Evolutionary conservation across 2,113 vertebrate species (phyloP), one percentile per base, ranked within the genome.

Genomic region (Alexandromys fortis): DNA sequence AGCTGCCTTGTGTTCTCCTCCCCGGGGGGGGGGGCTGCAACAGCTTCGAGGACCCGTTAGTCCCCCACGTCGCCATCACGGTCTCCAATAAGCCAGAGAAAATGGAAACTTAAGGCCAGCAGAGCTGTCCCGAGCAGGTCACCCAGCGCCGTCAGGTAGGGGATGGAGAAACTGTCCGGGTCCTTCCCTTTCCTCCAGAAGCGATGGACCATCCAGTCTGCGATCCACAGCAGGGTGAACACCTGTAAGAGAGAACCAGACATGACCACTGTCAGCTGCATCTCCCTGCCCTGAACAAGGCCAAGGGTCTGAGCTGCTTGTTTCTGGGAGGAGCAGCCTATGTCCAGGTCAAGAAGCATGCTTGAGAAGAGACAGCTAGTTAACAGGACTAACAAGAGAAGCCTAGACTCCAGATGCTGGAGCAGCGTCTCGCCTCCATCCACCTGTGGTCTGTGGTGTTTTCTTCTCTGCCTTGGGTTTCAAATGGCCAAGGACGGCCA

Each of bases 111-210:
- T 92, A 99, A 96, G 0, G 99, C 99, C 96, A 99, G 96, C 96
- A 99, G 98, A 72, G 99, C 99, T 7, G 99, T 99, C 97, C 99
- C 99, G 42, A 99, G 98, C 67, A 99, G 98, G 96, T 99, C 99
- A 0, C 99, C 99, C 97, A 99, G 97, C 0, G 99, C 99, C 0
- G 99, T 99, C 73, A 99, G 99, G 88, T 99, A 99, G 2, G 99
- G 99, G 96, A 99, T 99, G 97, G 99, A 99, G 96, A 99, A 99
- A 65, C 99, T 99, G 97, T 99, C 99, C 0, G 99, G 99, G 97
- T 99, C 99, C 98, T 99, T 99, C 88, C 99, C 99, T 79, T 99
- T 99, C 77, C 98, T 99, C 99, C 99, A 99, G 98, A 99, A 99
- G 93, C 99, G 99, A 78, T 99, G 99, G 24, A 99, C 99, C 99